phyloP scores from a whole-genome alignment of 2,888 invertebrate species.

The Drosophila monieri region DNA sequence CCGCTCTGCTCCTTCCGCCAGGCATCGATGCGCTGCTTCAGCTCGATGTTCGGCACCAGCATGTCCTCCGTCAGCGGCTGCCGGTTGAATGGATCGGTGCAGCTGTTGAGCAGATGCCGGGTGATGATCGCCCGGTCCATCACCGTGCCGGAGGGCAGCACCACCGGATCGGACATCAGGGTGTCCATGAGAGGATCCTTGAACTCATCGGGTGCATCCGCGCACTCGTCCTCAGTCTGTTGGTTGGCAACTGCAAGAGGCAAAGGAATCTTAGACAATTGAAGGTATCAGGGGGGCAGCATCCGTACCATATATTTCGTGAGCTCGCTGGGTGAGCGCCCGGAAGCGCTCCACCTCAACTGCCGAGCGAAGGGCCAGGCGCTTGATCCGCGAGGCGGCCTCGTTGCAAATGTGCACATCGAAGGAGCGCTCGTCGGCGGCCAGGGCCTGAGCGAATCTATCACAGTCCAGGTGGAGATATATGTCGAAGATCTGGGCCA shows the following conservation, averaged over 20 bases:
- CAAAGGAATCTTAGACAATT: neutral
- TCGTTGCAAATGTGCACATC: slow-evolving; percentile 96
- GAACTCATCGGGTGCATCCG: slow-evolving; percentile 98
- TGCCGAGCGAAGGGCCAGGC: slow-evolving; percentile 91
- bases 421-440: slow-evolving; percentile 98
- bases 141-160: slow-evolving; percentile 94
- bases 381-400: slow-evolving; percentile 92
- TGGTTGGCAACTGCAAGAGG: slow-evolving; percentile 88
- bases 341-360: slow-evolving; percentile 94
- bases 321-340: slow-evolving; percentile 90
- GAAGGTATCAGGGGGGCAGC: neutral
- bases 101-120: slow-evolving; percentile 96
- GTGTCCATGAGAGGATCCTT: slow-evolving; percentile 99
- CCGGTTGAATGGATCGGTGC: slow-evolving; percentile 98
- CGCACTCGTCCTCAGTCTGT: slow-evolving; percentile 95
- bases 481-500: slow-evolving; percentile 97
- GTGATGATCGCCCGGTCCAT: slow-evolving; percentile 98
- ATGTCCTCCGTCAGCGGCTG: slow-evolving; percentile 97
- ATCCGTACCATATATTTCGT: slow-evolving; percentile 87
- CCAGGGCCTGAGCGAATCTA: slow-evolving; percentile 95
- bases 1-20: slow-evolving; percentile 92
- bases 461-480: slow-evolving; percentile 98
- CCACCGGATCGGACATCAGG: slow-evolving; percentile 97
- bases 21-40: slow-evolving; percentile 92
- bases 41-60: slow-evolving; percentile 93